Evolutionary conservation across 2,888 invertebrate species (phyloP).

Genomic region (Bombylius discolor): DNA sequence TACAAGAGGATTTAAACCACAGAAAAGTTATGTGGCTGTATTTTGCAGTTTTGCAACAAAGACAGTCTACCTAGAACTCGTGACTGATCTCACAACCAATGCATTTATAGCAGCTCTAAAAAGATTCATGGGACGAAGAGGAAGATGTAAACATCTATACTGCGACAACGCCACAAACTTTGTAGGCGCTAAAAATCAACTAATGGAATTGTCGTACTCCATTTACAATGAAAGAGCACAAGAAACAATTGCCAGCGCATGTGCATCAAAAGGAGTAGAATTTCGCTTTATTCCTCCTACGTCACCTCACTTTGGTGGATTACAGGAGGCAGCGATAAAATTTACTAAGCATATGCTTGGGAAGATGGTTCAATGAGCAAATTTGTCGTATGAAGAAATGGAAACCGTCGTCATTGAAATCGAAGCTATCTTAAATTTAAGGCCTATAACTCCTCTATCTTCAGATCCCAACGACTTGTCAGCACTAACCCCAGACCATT

Average conservation of each 20-base stretch:
- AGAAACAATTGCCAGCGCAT: not conserved
- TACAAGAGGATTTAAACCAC: slow-evolving; percentile 2
- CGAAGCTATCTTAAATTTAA: not conserved
- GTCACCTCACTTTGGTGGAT: not conserved
- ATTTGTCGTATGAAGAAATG: not conserved
- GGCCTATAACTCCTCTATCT: not conserved
- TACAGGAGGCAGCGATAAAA: not conserved
- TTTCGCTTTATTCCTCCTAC: not conserved
- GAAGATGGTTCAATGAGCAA: not conserved
- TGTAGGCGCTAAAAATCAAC: slow-evolving; percentile 3
- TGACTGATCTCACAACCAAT: slow-evolving; percentile 2
- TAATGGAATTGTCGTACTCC: not conserved
- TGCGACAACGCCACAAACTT: slow-evolving; percentile 5
- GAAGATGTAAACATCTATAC: slow-evolving; percentile 4
- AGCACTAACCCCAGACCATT: not conserved
- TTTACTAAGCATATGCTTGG: not conserved
- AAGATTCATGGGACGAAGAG: slow-evolving; percentile 9
- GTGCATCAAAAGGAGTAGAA: not conserved
- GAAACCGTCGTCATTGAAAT: not conserved
- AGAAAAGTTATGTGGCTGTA: slow-evolving; percentile 11
- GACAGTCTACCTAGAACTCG: slow-evolving; percentile 11
- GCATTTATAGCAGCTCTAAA: slow-evolving; percentile 12
- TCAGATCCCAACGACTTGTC: not conserved
- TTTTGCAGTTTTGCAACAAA: slow-evolving; percentile 12
- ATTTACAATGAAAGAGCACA: not conserved